Conservation (phyloP, 2,797 vertebrate species). For the Odontamblyopus lacepedii region DNA sequence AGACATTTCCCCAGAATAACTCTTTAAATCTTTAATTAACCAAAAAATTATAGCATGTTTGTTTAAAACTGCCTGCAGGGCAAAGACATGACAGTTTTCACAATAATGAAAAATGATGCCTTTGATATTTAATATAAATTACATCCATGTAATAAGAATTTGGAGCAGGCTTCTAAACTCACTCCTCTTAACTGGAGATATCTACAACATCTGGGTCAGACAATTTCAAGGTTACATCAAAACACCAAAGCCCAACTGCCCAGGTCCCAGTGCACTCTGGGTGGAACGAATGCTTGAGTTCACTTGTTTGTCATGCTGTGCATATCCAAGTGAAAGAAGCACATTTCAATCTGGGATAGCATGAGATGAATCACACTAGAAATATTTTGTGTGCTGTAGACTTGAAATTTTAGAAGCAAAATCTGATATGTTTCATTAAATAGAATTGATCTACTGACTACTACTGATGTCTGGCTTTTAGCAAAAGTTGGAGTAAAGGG, state of each 20-base stretch:
- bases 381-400: slow-evolving; percentile 1
- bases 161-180: background rate
- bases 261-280: background rate
- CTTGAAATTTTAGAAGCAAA: background rate
- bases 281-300: background rate
- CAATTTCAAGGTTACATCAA: background rate
- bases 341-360: background rate
- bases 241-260: background rate
- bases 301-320: background rate
- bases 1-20: background rate
- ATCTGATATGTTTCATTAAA: background rate
- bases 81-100: background rate
- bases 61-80: background rate
- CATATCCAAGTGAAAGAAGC: slow-evolving; percentile 2
- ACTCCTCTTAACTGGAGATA: background rate
- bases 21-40: background rate
- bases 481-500: background rate
- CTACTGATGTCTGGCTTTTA: background rate
- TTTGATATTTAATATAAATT: too few species aligned
- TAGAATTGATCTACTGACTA: background rate
- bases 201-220: background rate
- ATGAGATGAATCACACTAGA: background rate
- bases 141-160: background rate
- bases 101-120: too few species aligned
- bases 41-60: background rate